A percentile compares a stretch with the other conserved stretches of the same genome.
phyloP scores from a whole-genome alignment of 2,888 invertebrate genomes.

The Perizoma flavofasciatum region DNA sequence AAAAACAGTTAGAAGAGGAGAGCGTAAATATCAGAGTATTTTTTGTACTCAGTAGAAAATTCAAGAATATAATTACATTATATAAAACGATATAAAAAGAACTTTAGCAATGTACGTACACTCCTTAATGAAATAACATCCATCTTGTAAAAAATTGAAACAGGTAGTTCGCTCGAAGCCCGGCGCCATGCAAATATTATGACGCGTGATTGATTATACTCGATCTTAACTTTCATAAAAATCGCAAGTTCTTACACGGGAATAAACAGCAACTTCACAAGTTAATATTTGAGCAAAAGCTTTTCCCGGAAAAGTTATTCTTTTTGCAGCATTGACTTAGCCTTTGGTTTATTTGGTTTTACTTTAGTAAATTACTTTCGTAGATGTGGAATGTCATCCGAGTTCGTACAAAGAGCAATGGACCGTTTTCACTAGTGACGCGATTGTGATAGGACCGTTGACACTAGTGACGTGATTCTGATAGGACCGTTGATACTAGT shows the following conservation, averaged over 20 bases:
- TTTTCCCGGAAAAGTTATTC: constrained; percentile 25
- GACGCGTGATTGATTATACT: constrained; percentile 39
- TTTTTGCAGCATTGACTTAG: constrained; percentile 23
- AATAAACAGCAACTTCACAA: constrained; percentile 24
- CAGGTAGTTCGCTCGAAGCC: constrained; percentile 13
- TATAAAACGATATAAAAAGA: too few species aligned
- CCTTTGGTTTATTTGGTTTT: constrained; percentile 29
- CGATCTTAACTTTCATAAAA: constrained; percentile 26
- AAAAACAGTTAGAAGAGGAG: background rate
- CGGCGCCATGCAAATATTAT: constrained; percentile 37
- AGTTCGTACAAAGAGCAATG: background rate
- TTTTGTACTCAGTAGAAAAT: too few species aligned
- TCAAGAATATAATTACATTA: too few species aligned
- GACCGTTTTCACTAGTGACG: background rate
- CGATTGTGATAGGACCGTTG: too few species aligned
- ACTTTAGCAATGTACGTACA: background rate
- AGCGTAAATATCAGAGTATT: too few species aligned
- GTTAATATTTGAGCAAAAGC: constrained; percentile 25
- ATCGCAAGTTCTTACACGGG: constrained; percentile 19
- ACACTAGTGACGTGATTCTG: too few species aligned
- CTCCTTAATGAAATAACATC: constrained; percentile 25
- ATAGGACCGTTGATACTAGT: too few species aligned
- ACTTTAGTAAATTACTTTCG: constrained; percentile 23
- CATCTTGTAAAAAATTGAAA: constrained; percentile 23
- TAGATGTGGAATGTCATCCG: background rate